phyloP scores from a whole-genome alignment of 2,797 vertebrate genomes.

The Heteromormyrus szaboi region DNA sequence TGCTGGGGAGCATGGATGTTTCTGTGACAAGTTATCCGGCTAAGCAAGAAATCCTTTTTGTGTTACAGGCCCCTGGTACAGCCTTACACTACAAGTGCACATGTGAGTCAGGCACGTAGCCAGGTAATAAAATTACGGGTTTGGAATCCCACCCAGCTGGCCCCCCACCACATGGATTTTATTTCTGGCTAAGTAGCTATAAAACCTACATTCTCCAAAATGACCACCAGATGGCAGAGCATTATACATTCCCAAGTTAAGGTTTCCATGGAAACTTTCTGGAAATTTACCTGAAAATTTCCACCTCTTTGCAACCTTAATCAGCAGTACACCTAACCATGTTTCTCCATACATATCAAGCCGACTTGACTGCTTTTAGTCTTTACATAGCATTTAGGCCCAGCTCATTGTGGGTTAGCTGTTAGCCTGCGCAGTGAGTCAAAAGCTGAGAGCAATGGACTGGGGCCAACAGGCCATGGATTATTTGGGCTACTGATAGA shows the following conservation, averaged over 20 bases:
- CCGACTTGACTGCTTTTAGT: neutral
- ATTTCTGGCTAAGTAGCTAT: neutral
- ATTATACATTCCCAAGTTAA: neutral
- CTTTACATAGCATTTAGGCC: neutral
- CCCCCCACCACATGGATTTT: neutral
- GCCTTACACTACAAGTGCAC: neutral
- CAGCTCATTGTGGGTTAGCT: neutral
- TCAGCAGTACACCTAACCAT: neutral
- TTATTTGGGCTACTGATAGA: slow-evolving; percentile 8
- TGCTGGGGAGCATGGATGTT: neutral
- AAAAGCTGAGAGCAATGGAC: neutral
- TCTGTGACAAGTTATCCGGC: neutral
- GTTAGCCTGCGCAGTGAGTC: neutral
- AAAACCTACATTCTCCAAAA: neutral
- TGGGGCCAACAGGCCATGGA: neutral
- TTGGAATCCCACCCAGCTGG: neutral
- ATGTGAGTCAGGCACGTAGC: neutral
- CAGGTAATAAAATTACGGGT: neutral
- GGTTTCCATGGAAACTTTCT: neutral
- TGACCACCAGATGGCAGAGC: neutral
- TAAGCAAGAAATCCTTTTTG: neutral
- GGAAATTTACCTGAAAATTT: neutral
- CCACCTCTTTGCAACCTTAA: neutral
- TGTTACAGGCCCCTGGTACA: neutral
- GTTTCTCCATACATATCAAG: neutral